phyloP scores from a whole-genome alignment of 2,888 invertebrate genomes.

The Phorcus lineatus region DNA sequence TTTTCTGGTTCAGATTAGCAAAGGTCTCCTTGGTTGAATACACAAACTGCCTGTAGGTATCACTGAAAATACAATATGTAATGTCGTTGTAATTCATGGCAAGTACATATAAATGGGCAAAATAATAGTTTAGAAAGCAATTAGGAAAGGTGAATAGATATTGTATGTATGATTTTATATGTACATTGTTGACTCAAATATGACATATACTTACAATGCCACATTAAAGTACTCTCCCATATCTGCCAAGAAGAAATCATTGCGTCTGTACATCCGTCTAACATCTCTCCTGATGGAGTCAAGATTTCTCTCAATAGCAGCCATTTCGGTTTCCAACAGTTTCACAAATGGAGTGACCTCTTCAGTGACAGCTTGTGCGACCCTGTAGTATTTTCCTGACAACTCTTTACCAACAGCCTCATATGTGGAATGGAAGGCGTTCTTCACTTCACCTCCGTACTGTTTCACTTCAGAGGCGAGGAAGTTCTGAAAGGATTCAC shows the following conservation, averaged over 20 bases:
- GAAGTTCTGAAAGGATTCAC: conserved; percentile 23
- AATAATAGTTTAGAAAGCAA: no score
- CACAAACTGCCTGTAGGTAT: neutral
- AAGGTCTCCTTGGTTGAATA: neutral
- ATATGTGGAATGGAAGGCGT: conserved; percentile 23
- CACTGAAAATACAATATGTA: neutral
- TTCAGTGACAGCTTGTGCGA: conserved; percentile 36
- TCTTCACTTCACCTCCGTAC: conserved; percentile 35
- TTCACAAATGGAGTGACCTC: conserved; percentile 33
- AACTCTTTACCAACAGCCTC: conserved; percentile 45
- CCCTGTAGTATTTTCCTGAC: conserved; percentile 45
- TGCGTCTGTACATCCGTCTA: conserved; percentile 53
- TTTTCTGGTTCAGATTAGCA: neutral
- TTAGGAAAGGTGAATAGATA: no score
- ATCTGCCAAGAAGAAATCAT: conserved; percentile 55
- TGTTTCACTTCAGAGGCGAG: conserved; percentile 35
- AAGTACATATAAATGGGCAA: no score
- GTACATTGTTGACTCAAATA: no score
- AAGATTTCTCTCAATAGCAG: conserved; percentile 37
- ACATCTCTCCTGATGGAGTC: conserved; percentile 45
- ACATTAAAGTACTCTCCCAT: conserved; percentile 42
- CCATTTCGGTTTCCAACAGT: conserved; percentile 46
- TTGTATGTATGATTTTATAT: no score
- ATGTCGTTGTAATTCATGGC: no score
- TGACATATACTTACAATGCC: neutral